A percentile compares a stretch with the other conserved stretches of the same genome.
Evolutionary conservation across 2,888 invertebrate species (phyloP).

Genomic region (Stegana nigrithorax): DNA sequence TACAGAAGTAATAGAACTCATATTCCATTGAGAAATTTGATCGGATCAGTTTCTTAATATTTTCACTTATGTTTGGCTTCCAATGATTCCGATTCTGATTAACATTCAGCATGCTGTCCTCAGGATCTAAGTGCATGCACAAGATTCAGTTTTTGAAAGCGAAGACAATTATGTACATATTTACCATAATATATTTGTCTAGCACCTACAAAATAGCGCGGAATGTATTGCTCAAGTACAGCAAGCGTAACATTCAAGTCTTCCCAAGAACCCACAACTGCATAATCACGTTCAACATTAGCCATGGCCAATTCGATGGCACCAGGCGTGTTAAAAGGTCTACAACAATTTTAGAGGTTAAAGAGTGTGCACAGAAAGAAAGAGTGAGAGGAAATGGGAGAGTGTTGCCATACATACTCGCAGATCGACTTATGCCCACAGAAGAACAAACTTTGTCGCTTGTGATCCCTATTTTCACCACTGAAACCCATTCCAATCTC

Average conservation of each 20-base stretch:
- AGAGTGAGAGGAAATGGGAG: neutral
- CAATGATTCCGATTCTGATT: conserved; percentile 46
- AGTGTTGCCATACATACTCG: conserved; percentile 72
- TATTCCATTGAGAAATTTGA: conserved; percentile 46
- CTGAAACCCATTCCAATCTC: conserved; percentile 78
- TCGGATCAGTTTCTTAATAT: conserved; percentile 35
- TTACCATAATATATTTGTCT: conserved; percentile 81
- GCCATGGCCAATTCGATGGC: conserved; percentile 84
- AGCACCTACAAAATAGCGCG: conserved; percentile 82
- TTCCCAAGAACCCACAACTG: conserved; percentile 87
- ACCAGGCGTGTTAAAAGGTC: conserved; percentile 84
- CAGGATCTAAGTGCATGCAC: conserved; percentile 21
- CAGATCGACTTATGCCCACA: conserved; percentile 84
- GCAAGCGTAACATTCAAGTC: conserved; percentile 84
- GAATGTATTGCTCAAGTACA: conserved; percentile 82
- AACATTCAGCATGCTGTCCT: conserved; percentile 27
- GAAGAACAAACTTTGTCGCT: conserved; percentile 86
- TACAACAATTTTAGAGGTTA: conserved; percentile 62
- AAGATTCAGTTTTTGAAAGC: neutral
- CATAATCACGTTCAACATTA: conserved; percentile 84
- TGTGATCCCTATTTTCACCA: conserved; percentile 84
- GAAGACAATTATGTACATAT: conserved; percentile 37
- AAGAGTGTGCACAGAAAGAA: neutral
- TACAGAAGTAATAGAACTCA: conserved; percentile 50
- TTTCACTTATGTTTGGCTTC: conserved; percentile 47